A percentile compares a stretch with the other conserved stretches of the same genome.
phyloP scores from a whole-genome alignment of 2,113 vertebrate species.

The Cyanistes caeruleus region DNA sequence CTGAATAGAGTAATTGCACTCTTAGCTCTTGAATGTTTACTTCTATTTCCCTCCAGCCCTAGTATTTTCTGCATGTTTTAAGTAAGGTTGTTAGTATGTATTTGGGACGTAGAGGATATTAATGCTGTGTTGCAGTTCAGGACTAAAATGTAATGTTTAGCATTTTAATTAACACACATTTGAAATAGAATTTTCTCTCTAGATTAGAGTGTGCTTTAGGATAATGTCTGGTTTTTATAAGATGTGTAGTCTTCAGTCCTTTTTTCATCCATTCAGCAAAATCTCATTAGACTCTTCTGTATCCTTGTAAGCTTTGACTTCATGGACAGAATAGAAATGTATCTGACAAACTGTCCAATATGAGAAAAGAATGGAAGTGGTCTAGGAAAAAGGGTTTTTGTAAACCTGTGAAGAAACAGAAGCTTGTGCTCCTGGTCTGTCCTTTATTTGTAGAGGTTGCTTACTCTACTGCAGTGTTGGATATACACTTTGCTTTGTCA shows the following conservation, averaged over 20 bases:
- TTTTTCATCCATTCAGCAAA: not conserved
- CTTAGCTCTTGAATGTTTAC: not conserved
- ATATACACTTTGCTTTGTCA: not conserved
- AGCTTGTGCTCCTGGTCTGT: not conserved
- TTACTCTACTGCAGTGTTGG: not conserved
- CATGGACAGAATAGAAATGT: not conserved
- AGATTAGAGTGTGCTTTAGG: not conserved
- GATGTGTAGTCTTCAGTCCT: not conserved
- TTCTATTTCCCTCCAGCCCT: not conserved
- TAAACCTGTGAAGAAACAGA: not conserved
- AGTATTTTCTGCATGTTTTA: not conserved
- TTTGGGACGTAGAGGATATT: not conserved
- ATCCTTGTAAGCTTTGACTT: not conserved
- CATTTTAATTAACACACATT: not conserved
- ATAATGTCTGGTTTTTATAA: not conserved
- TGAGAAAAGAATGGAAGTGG: not conserved
- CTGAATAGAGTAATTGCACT: not conserved
- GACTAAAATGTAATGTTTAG: not conserved
- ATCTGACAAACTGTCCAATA: not conserved
- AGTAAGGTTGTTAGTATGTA: constrained; percentile 1
- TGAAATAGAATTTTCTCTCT: not conserved
- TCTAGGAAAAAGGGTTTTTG: not conserved
- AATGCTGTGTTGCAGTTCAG: not conserved
- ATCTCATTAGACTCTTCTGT: not conserved
- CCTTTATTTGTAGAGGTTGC: not conserved